Percentiles rank a stretch among this genome's conserved stretches.
These are phyloP conservation scores for Unio pictorum DNA, from an alignment of 2,888 invertebrate genomes.

Conservation along the genomic window DNA sequence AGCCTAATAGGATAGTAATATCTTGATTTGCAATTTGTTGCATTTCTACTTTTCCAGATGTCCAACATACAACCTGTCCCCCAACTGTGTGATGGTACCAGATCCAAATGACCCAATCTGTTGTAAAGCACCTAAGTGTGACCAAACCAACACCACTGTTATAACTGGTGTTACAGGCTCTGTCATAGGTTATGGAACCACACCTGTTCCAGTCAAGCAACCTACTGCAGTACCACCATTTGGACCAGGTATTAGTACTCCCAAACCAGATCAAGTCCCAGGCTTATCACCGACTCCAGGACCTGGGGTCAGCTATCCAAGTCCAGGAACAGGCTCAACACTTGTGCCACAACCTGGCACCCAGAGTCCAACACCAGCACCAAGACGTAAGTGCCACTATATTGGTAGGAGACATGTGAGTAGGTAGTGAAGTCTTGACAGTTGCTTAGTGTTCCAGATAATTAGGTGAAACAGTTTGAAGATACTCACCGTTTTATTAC, in stretches of 20 bases:
- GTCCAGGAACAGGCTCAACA: slow-evolving; percentile 3
- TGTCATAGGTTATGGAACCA: slow-evolving; percentile 45
- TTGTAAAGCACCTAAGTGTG: slow-evolving; percentile 50
- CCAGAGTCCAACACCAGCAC: slow-evolving; percentile 11
- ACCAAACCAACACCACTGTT: slow-evolving; percentile 35
- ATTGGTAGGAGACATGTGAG: no score
- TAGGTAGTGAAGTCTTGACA: no score
- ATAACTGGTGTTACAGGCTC: slow-evolving; percentile 50
- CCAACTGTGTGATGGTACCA: slow-evolving; percentile 49
- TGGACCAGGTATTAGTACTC: slow-evolving; percentile 1
- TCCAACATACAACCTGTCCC: slow-evolving; percentile 39
- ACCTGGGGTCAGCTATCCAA: slow-evolving; percentile 8
- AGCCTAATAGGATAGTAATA: no score
- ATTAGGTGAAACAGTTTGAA: no score
- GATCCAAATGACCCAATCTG: slow-evolving; percentile 55
- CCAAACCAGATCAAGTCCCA: slow-evolving; percentile 1
- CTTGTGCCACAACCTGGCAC: neutral
- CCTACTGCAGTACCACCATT: slow-evolving; percentile 1
- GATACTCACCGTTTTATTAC: no score
- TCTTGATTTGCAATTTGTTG: neutral
- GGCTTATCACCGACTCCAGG: slow-evolving; percentile 11
- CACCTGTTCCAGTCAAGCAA: slow-evolving; percentile 25
- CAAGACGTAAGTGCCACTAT: slow-evolving; percentile 18
- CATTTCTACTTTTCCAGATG: slow-evolving; percentile 29
- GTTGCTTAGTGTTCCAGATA: no score